Evolutionary conservation across 2,113 vertebrate species (phyloP).

Genomic region (Pelmatolapia mariae): DNA sequence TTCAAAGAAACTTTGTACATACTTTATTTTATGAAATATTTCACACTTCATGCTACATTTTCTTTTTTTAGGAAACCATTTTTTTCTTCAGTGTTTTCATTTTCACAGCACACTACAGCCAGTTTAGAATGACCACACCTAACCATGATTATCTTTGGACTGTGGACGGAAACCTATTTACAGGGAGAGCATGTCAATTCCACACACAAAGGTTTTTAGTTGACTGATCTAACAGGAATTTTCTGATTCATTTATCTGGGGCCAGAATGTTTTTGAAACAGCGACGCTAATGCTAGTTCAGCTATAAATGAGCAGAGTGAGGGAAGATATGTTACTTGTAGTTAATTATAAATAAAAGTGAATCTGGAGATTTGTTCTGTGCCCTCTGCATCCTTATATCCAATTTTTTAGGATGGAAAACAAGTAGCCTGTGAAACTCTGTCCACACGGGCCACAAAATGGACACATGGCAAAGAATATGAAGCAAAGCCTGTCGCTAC

Average conservation of each 20-base stretch:
- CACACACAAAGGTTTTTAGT: neutral
- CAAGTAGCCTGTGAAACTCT: conserved; percentile 26
- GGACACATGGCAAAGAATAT: conserved; percentile 47
- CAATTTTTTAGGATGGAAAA: neutral
- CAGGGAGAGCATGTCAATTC: neutral
- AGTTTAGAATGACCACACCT: neutral
- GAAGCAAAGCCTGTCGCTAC: conserved; percentile 21
- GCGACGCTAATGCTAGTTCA: neutral
- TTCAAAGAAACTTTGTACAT: neutral
- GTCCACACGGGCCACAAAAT: conserved; percentile 1
- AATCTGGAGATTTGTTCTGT: neutral
- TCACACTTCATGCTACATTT: neutral
- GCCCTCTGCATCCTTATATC: neutral
- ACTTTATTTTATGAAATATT: neutral
- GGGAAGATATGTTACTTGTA: neutral
- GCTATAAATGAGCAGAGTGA: neutral
- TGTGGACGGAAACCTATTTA: neutral
- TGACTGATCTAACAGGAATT: no score
- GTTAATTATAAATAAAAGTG: neutral
- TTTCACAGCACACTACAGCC: neutral
- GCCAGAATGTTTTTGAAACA: neutral
- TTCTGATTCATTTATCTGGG: neutral
- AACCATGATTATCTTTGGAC: neutral
- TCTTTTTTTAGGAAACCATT: neutral
- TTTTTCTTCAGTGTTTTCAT: neutral